Evolutionary conservation across 2,888 invertebrate species (phyloP).

Genomic region (Pyrrhosoma nymphula): DNA sequence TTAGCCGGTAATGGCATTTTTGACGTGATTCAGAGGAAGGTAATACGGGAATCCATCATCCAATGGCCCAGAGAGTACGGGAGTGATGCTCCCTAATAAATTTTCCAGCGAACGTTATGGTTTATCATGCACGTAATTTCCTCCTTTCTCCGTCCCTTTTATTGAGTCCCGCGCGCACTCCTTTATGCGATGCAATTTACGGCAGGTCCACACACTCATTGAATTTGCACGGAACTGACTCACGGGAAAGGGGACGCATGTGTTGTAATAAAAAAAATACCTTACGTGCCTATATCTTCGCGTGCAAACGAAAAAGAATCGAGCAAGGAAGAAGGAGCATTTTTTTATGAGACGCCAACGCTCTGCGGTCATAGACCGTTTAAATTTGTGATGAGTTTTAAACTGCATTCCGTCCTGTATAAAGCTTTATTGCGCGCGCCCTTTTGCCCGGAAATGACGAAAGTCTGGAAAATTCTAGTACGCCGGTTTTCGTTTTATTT

Average conservation of each 20-base stretch:
- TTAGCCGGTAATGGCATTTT: not conserved
- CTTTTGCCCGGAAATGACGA: not conserved
- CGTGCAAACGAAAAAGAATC: not conserved
- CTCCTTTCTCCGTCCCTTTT: not conserved
- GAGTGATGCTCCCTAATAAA: not conserved
- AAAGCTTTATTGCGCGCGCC: not conserved
- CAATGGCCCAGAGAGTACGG: not conserved
- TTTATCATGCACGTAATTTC: not conserved
- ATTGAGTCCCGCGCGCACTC: not conserved
- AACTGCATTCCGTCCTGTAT: not conserved
- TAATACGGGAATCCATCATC: not conserved
- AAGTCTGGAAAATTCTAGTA: not conserved
- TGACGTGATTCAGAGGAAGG: not conserved
- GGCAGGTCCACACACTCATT: not conserved
- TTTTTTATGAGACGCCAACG: not conserved
- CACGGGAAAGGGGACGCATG: not conserved
- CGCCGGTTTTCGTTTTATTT: not conserved
- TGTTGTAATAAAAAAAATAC: not conserved
- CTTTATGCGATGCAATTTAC: not conserved
- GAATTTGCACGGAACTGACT: not conserved
- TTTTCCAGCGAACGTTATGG: not conserved
- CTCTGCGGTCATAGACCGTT: slow-evolving; percentile 10
- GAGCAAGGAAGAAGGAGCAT: not conserved
- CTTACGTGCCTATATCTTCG: not conserved
- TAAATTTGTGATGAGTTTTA: slow-evolving; percentile 28